Conservation (phyloP, 2,797 vertebrate genomes). For the Cheirogaleus major region DNA sequence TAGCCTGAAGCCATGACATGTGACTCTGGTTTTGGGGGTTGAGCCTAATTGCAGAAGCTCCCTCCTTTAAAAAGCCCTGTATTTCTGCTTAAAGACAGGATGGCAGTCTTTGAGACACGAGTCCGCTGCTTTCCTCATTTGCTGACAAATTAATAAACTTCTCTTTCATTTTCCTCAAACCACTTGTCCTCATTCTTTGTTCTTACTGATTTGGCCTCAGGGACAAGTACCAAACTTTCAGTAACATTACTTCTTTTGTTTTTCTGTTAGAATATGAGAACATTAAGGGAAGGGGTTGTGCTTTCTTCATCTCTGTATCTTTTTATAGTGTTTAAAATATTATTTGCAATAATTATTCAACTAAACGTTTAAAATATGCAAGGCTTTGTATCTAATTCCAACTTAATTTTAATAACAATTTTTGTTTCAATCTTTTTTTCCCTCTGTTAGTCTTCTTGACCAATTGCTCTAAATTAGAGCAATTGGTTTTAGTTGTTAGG, state of each 20-base stretch:
- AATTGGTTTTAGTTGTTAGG: not conserved
- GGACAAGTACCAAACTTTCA: not conserved
- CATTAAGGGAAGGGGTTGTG: not conserved
- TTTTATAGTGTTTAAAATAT: not conserved
- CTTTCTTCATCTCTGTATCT: not conserved
- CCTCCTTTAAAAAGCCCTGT: not conserved
- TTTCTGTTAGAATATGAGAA: not conserved
- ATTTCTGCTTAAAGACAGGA: not conserved
- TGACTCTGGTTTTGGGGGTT: not conserved
- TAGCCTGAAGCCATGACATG: not conserved
- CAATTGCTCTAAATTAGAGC: not conserved
- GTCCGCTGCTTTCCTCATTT: no score
- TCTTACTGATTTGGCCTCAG: not conserved
- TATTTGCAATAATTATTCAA: not conserved
- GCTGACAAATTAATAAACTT: not conserved
- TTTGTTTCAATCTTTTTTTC: constrained; percentile 2
- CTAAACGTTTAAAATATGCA: not conserved
- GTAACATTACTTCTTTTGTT: not conserved
- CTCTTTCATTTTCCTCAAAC: not conserved
- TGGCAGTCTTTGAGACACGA: not conserved
- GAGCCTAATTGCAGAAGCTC: not conserved
- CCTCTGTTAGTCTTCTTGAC: not conserved
- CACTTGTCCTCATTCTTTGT: not conserved
- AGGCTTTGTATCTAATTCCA: not conserved
- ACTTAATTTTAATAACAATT: not conserved